phyloP scores from a whole-genome alignment of 2,113 vertebrate species.

The Gopherus flavomarginatus region DNA sequence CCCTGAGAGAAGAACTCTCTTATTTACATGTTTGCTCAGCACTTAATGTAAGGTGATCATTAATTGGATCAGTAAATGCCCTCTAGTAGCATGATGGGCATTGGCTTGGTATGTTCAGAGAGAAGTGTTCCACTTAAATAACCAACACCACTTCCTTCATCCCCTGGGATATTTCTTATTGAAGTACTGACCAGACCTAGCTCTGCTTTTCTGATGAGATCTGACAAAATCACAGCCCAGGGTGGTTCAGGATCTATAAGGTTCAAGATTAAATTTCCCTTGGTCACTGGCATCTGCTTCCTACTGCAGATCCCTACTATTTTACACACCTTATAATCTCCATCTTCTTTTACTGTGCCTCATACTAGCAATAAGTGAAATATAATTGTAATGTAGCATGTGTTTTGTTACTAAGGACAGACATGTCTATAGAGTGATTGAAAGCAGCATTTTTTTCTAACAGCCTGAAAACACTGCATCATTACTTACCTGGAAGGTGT shows the following conservation, averaged over 20 bases:
- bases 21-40: background rate
- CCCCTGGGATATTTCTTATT: background rate
- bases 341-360: background rate
- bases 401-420: background rate
- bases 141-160: background rate
- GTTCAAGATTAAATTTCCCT: background rate
- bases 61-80: background rate
- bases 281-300: background rate
- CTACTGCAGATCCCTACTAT: background rate
- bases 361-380: background rate
- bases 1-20: background rate
- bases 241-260: background rate
- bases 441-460: background rate
- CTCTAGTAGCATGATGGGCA: background rate
- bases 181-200: background rate
- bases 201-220: background rate
- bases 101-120: background rate
- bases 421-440: background rate
- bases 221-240: background rate
- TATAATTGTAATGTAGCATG: background rate
- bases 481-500: background rate
- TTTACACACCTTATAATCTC: background rate
- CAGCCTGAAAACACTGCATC: background rate
- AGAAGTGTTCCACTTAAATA: background rate
- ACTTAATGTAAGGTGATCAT: background rate